These are phyloP conservation scores for Plusia festucae DNA, from an alignment of 2,888 invertebrate genomes.

Conservation along the genomic window DNA sequence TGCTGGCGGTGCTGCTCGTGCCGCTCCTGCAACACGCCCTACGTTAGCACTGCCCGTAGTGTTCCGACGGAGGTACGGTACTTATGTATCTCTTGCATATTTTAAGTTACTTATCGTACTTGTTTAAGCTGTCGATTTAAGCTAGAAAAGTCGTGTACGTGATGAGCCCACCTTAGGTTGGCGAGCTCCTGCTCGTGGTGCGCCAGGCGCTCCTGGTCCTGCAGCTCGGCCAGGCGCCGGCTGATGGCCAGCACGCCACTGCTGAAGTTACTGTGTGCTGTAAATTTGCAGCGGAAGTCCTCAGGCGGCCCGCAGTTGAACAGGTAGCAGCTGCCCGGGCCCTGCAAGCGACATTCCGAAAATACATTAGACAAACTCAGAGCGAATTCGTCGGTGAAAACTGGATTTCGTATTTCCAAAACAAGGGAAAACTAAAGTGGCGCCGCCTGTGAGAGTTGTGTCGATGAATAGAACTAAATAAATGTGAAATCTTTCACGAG, in stretches of 20 bases:
- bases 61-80: too few species aligned
- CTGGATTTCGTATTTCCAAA: too few species aligned
- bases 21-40: constrained; percentile 54
- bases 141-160: too few species aligned
- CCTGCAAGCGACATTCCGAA: constrained; percentile 89
- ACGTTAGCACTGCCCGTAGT: constrained; percentile 9
- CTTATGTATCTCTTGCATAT: too few species aligned
- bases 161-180: constrained; percentile 89
- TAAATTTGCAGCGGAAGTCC: constrained; percentile 98
- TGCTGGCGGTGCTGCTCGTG: constrained; percentile 63
- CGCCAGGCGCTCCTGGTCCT: constrained; percentile 92
- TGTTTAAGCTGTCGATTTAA: too few species aligned
- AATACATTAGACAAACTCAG: too few species aligned
- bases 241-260: constrained; percentile 94
- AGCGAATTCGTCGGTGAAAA: too few species aligned
- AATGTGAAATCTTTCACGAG: too few species aligned
- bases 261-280: constrained; percentile 95
- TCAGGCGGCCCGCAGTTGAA: constrained; percentile 97
- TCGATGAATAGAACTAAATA: too few species aligned
- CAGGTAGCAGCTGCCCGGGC: constrained; percentile 96
- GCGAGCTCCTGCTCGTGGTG: constrained; percentile 93
- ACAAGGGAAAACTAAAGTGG: too few species aligned
- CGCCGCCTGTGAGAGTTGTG: too few species aligned
- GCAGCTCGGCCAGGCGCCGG: constrained; percentile 91
- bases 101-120: too few species aligned